These are phyloP conservation scores for Noctua pronuba DNA, from an alignment of 2,888 invertebrate genomes.

Conservation along the genomic window DNA sequence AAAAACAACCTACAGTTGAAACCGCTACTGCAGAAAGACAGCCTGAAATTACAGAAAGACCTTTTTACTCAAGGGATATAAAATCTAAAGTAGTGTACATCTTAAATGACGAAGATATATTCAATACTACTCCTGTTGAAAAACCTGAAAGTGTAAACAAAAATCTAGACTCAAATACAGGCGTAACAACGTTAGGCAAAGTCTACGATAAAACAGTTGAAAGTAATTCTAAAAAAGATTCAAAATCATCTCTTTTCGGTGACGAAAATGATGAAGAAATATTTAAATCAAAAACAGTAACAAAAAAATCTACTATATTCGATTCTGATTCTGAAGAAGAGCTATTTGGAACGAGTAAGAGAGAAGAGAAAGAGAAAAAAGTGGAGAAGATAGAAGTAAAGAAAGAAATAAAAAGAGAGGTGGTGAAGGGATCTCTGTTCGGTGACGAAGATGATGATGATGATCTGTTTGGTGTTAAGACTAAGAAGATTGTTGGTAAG, in stretches of 20 bases:
- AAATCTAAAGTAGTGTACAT: slow-evolving; percentile 85
- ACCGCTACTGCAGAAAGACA: neutral
- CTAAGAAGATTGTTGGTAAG: slow-evolving; percentile 73
- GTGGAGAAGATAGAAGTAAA: slow-evolving; percentile 61
- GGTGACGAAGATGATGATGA: slow-evolving; percentile 83
- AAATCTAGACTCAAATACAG: slow-evolving; percentile 39
- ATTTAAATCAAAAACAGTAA: slow-evolving; percentile 71
- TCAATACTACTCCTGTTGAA: slow-evolving; percentile 67
- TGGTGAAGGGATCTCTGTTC: slow-evolving; percentile 78
- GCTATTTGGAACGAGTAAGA: slow-evolving; percentile 72
- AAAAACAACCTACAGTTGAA: slow-evolving; percentile 7
- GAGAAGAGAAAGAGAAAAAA: slow-evolving; percentile 54
- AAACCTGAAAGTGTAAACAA: slow-evolving; percentile 31
- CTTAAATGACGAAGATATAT: slow-evolving; percentile 86
- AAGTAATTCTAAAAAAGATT: slow-evolving; percentile 59
- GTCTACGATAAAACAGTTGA: slow-evolving; percentile 39
- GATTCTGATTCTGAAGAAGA: slow-evolving; percentile 84
- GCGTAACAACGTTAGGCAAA: slow-evolving; percentile 55
- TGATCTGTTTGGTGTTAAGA: slow-evolving; percentile 80
- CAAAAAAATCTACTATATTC: slow-evolving; percentile 72
- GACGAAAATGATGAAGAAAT: slow-evolving; percentile 80
- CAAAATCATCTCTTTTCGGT: slow-evolving; percentile 76
- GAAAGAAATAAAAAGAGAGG: slow-evolving; percentile 60
- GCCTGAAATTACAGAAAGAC: slow-evolving; percentile 21
- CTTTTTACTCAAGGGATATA: slow-evolving; percentile 52